These are phyloP conservation scores for Salminus brasiliensis DNA, from an alignment of 2,113 vertebrate species.

Conservation along the genomic window DNA sequence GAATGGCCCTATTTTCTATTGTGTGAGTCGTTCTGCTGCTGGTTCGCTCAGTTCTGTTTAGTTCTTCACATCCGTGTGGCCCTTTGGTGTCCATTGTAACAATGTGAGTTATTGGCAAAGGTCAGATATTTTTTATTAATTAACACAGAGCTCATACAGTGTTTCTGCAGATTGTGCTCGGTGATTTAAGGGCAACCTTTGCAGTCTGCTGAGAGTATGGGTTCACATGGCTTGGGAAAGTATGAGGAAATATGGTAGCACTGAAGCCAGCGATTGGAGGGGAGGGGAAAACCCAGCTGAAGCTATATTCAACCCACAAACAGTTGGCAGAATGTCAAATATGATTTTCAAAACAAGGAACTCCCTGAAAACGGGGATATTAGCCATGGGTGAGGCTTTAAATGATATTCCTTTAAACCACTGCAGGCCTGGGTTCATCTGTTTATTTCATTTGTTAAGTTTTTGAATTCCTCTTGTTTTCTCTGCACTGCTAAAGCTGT, in stretches of 20 bases:
- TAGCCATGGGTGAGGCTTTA: neutral
- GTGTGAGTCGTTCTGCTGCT: conserved; percentile 20
- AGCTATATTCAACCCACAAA: conserved; percentile 39
- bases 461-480: neutral
- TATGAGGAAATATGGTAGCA: conserved; percentile 15
- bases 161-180: neutral
- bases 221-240: neutral
- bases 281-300: conserved; percentile 42
- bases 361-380: conserved; percentile 10
- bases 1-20: conserved; percentile 37
- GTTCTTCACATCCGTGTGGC: neutral
- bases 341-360: conserved; percentile 30
- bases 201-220: neutral
- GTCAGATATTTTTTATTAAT: neutral
- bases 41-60: conserved; percentile 12
- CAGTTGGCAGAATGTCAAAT: conserved; percentile 19
- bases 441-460: neutral
- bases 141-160: neutral
- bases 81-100: neutral
- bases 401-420: neutral
- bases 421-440: neutral
- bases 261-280: conserved; percentile 1
- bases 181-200: neutral
- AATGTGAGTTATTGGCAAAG: neutral
- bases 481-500: no score